Conservation (phyloP, 2,888 invertebrate genomes). For the Aethes cnicana region DNA sequence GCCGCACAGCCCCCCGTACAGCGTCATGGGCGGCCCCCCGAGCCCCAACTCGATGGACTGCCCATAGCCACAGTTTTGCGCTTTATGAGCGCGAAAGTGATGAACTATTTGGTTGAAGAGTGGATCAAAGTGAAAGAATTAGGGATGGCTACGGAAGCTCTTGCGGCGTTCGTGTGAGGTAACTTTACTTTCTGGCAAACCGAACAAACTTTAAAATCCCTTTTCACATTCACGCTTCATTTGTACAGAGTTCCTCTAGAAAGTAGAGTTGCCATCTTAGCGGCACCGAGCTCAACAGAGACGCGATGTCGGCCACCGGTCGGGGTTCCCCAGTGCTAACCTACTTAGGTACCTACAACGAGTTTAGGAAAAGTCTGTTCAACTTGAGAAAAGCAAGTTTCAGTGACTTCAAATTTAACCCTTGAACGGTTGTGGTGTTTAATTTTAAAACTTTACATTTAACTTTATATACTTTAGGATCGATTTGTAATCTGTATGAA, state of each 20-base stretch:
- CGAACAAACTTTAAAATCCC: too few relatives aligned
- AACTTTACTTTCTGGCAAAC: too few relatives aligned
- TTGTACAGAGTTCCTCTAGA: too few relatives aligned
- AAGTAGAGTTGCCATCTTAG: too few relatives aligned
- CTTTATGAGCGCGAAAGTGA: constrained; percentile 62
- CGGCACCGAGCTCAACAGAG: too few relatives aligned
- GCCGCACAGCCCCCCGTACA: constrained; percentile 87
- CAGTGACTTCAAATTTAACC: not conserved
- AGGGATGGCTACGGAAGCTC: not conserved
- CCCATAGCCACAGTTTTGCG: constrained; percentile 83
- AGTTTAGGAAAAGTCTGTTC: not conserved
- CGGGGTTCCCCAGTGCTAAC: too few relatives aligned
- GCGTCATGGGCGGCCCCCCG: constrained; percentile 85
- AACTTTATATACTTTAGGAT: not conserved
- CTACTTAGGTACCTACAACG: too few relatives aligned
- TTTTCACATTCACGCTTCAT: too few relatives aligned
- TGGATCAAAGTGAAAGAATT: not conserved
- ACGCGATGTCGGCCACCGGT: too few relatives aligned
- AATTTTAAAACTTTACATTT: not conserved
- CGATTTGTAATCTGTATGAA: constrained; percentile 4
- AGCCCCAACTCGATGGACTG: constrained; percentile 89
- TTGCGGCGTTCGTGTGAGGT: too few relatives aligned
- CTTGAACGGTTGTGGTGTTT: not conserved
- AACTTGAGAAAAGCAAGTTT: not conserved
- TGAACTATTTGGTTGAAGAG: constrained; percentile 37